A percentile compares a stretch with the other conserved stretches of the same genome.
phyloP scores from a whole-genome alignment of 1,140 invertebrate genomes.

The Drosophila funebris region DNA sequence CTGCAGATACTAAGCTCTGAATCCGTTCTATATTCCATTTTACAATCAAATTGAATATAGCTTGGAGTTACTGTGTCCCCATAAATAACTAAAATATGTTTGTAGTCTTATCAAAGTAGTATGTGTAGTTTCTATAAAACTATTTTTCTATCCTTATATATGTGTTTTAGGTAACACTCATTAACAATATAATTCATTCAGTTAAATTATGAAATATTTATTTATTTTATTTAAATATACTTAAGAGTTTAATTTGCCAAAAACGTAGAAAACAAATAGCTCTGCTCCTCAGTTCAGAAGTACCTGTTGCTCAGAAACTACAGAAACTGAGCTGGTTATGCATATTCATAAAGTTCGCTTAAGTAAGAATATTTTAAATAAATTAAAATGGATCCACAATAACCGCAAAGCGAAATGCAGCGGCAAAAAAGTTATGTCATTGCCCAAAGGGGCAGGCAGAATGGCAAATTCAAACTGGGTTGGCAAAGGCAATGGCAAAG shows the following conservation, averaged over 20 bases:
- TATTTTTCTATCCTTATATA: too few relatives aligned
- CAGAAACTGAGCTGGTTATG: not conserved
- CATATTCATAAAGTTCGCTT: not conserved
- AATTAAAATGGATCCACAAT: conserved; percentile 52
- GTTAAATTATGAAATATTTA: too few relatives aligned
- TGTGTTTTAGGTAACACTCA: too few relatives aligned
- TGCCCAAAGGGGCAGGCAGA: conserved; percentile 9
- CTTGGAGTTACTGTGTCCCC: too few relatives aligned
- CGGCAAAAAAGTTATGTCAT: conserved; percentile 65
- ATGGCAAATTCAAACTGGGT: not conserved
- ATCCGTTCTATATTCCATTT: not conserved
- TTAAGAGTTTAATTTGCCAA: not conserved
- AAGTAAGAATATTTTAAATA: conserved; percentile 62
- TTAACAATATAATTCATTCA: too few relatives aligned
- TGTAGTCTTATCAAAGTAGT: too few relatives aligned
- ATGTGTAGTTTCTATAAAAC: too few relatives aligned
- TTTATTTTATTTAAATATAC: not conserved
- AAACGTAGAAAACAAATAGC: not conserved
- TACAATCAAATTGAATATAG: too few relatives aligned
- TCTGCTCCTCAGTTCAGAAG: not conserved
- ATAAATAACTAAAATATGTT: too few relatives aligned
- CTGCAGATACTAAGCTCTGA: not conserved
- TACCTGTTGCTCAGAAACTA: conserved; percentile 2
- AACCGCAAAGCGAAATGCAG: conserved; percentile 63
- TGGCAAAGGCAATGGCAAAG: conserved; percentile 38